phyloP scores from a whole-genome alignment of 2,888 invertebrate genomes.

The Lithophane socia region DNA sequence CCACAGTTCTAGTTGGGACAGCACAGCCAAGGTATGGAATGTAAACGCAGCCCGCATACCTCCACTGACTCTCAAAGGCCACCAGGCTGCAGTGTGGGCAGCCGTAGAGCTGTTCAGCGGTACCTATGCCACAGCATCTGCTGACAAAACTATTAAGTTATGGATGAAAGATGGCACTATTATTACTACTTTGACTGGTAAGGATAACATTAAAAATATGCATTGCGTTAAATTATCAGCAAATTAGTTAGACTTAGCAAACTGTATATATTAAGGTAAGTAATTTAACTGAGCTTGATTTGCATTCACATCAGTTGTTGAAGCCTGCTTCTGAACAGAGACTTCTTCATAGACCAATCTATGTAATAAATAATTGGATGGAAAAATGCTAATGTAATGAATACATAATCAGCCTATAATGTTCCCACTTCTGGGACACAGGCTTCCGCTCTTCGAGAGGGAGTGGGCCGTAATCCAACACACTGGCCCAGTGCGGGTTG shows the following conservation, averaged over 20 bases:
- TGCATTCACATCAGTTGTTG: neutral
- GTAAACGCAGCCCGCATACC: conserved; percentile 88
- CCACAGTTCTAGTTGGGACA: conserved; percentile 98
- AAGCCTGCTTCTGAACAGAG: neutral
- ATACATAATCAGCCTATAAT: no score
- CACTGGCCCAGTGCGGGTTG: no score
- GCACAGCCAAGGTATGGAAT: conserved; percentile 96
- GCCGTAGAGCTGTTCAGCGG: conserved; percentile 90
- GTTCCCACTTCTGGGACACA: no score
- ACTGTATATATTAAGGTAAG: neutral
- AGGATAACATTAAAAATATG: conserved; percentile 50
- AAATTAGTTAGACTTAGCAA: neutral
- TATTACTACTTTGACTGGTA: conserved; percentile 92
- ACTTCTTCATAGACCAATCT: neutral
- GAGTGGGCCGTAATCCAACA: no score
- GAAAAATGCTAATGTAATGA: neutral
- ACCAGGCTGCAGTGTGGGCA: conserved; percentile 97
- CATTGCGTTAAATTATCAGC: neutral
- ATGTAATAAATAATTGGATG: neutral
- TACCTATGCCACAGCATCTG: conserved; percentile 95
- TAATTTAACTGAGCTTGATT: neutral
- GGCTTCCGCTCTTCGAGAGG: no score
- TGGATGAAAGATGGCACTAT: conserved; percentile 94
- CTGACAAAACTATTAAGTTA: conserved; percentile 96
- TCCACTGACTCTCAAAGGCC: conserved; percentile 92